Base-by-base conservation (phyloP, 2,888 invertebrate species). In the Cryptocheilus praepositus region DNA sequence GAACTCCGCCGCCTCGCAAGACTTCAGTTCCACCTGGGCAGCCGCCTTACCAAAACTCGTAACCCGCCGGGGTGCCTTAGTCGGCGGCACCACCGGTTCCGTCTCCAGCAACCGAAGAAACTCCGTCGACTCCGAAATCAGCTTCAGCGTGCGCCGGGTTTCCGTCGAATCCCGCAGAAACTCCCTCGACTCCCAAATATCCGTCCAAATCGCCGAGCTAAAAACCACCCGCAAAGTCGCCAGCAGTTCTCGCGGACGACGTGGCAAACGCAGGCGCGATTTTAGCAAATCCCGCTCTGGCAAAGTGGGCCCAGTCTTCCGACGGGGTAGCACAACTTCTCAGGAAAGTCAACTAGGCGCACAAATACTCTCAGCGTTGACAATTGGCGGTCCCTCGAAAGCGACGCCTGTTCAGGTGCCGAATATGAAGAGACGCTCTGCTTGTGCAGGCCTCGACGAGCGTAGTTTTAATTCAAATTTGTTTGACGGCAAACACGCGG, bases 11-110 rank as follows among this genome's bases (percentile, higher is more conserved):
- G 95, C 93, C 61, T 95, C 95, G 68, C 94, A 94, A 76, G 96
- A 96, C 81, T 91, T 98, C 60, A 96, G 96, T 64, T 96, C 97
- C 0, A 95, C 96, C 0, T 98, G 97, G 96, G 96, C 96, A 49
- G 96, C 95, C 61, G 96, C 96, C 74, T 90, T 98, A 72, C 97
- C 97, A 0, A 94, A 96, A 76, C 92, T 97, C 83, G 94, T 97
- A 0, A 93, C 93, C 7, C 91, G 98, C 2, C 92, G 98, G 80
- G 95, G 95, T 80, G 98, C 96, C 0, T 90, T 98, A 13, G 94
- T 93, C 70, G 91, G 92, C 84, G 91, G 92, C 83, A 90, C 91
- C 61, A 87, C 92, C 77, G 93, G 90, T 7, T 90, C 89, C 58
- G 91, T 92, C 0, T 89, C 89, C 21, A 91, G 91, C 65, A 90